A percentile compares a stretch with the other conserved stretches of the same genome.
Conservation (phyloP, 2,888 invertebrate genomes). For the Mycalesis mineus region DNA sequence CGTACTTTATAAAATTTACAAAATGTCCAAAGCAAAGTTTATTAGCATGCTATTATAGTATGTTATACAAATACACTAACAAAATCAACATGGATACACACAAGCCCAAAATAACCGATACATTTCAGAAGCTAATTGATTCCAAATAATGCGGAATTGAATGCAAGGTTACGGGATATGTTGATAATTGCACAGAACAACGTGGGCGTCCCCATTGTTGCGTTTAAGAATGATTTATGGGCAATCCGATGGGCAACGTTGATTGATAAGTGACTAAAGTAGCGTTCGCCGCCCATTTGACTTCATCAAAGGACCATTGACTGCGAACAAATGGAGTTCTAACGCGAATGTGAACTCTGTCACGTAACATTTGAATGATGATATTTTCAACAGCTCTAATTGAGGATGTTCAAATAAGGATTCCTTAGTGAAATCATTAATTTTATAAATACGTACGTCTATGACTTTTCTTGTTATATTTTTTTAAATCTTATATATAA, state of each 20-base stretch:
- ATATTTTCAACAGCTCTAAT: conserved; percentile 21
- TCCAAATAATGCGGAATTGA: conserved; percentile 42
- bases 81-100: not conserved
- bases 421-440: not conserved
- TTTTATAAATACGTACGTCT: no score
- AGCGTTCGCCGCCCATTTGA: conserved; percentile 57
- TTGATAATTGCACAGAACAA: conserved; percentile 46
- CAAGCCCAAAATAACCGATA: not conserved
- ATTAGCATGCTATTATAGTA: no score
- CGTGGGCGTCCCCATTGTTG: conserved; percentile 51
- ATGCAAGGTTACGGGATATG: conserved; percentile 41
- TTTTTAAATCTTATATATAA: no score
- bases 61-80: not conserved
- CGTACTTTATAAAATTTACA: no score
- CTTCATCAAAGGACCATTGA: conserved; percentile 57
- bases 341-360: conserved; percentile 30
- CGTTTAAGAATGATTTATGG: conserved; percentile 52
- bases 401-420: not conserved
- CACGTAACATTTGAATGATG: conserved; percentile 26
- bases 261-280: conserved; percentile 60
- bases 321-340: conserved; percentile 39
- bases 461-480: no score
- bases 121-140: conserved; percentile 38
- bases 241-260: conserved; percentile 41
- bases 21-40: not conserved